phyloP scores from a whole-genome alignment of 2,113 vertebrate genomes.

The Pluvialis apricaria region DNA sequence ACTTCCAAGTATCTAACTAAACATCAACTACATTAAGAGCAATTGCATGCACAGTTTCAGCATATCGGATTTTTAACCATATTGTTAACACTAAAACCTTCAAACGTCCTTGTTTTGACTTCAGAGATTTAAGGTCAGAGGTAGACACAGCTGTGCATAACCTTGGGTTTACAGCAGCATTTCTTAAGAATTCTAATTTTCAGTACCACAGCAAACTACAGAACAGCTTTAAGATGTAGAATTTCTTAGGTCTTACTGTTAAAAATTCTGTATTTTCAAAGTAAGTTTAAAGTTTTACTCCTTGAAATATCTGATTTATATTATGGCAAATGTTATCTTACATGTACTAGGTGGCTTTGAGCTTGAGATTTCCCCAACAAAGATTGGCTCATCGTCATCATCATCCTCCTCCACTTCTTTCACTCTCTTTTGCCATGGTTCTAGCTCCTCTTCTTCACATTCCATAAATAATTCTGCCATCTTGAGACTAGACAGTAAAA shows the following conservation, averaged over 20 bases:
- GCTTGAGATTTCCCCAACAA: constrained; percentile 91
- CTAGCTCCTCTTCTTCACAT: constrained; percentile 97
- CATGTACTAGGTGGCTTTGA: constrained; percentile 78
- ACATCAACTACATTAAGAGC: neutral
- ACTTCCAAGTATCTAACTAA: neutral
- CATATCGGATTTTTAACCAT: neutral
- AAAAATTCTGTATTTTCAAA: neutral
- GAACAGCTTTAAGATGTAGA: neutral
- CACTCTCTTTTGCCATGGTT: constrained; percentile 92
- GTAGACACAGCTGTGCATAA: neutral
- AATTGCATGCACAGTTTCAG: neutral
- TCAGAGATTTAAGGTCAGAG: neutral
- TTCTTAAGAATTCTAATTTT: neutral
- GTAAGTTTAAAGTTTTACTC: neutral
- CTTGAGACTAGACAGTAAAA: constrained; percentile 50
- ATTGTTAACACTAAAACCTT: neutral
- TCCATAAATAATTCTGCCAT: constrained; percentile 99
- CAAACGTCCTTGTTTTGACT: neutral
- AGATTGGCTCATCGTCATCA: constrained; percentile 91
- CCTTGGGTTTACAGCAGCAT: neutral
- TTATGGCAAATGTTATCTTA: constrained; percentile 44
- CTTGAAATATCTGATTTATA: neutral
- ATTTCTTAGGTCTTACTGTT: neutral
- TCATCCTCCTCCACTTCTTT: constrained; percentile 87
- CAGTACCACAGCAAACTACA: neutral